These are phyloP conservation scores for Drosophila tropicalis DNA, from an alignment of 1,140 invertebrate genomes.

Conservation along the genomic window DNA sequence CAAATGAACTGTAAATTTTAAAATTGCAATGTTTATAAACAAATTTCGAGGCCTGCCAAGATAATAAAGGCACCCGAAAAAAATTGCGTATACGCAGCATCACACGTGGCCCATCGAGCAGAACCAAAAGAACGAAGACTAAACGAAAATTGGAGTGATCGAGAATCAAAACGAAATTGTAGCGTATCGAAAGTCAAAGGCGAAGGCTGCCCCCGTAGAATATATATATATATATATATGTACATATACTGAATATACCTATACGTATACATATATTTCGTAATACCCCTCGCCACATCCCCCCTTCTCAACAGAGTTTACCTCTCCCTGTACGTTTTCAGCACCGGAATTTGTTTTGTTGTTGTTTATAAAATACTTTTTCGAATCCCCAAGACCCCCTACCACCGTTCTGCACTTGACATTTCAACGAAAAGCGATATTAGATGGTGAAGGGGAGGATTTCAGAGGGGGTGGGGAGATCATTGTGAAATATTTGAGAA, in stretches of 20 bases:
- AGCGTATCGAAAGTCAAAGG: conserved; percentile 68
- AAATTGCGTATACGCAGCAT: conserved; percentile 69
- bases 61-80: conserved; percentile 65
- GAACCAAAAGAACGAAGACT: conserved; percentile 1
- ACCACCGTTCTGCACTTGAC: conserved; percentile 67
- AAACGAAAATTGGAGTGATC: neutral
- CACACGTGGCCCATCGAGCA: conserved; percentile 61
- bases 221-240: conserved; percentile 17
- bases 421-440: conserved; percentile 46
- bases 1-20: conserved; percentile 76
- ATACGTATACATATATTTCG: conserved; percentile 44
- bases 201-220: conserved; percentile 54
- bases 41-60: conserved; percentile 57
- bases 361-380: conserved; percentile 21
- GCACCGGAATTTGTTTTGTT: conserved; percentile 14
- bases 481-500: conserved; percentile 75
- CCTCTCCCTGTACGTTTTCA: neutral
- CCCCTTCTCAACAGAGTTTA: neutral
- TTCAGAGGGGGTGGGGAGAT: neutral
- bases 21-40: conserved; percentile 82
- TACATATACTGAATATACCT: neutral
- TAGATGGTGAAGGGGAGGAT: neutral
- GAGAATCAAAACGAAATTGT: conserved; percentile 2
- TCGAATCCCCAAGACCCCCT: conserved; percentile 1
- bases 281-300: conserved; percentile 25